A percentile compares a stretch with the other conserved stretches of the same genome.
Conservation (phyloP, 2,888 invertebrate species). For the Tenthredo notha region DNA sequence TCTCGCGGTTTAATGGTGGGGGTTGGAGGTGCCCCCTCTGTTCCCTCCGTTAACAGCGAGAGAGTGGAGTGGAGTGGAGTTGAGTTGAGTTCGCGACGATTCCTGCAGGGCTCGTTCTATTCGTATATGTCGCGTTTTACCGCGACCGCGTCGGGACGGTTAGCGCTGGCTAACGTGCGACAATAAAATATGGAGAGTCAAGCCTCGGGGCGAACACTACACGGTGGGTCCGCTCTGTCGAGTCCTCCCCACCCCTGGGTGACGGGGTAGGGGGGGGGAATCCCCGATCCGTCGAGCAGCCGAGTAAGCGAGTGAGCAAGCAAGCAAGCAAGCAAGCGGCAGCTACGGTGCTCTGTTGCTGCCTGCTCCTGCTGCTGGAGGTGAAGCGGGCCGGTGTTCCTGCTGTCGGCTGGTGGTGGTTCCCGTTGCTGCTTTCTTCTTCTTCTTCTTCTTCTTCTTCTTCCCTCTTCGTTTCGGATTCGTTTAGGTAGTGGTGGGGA, state of each 20-base stretch:
- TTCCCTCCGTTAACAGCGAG: slow-evolving; percentile 7
- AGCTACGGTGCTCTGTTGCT: slow-evolving; percentile 26
- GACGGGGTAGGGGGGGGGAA: background rate
- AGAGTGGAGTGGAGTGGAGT: slow-evolving; percentile 15
- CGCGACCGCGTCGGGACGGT: slow-evolving; percentile 55
- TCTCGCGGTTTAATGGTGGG: slow-evolving; percentile 55
- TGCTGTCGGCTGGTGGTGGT: slow-evolving; percentile 71
- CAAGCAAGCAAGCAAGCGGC: background rate
- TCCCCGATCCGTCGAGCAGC: slow-evolving; percentile 13
- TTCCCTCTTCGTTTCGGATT: slow-evolving; percentile 57
- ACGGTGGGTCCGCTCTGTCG: slow-evolving; percentile 61
- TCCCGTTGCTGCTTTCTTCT: slow-evolving; percentile 65
- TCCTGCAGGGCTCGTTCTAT: slow-evolving; percentile 18
- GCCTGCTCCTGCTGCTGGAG: slow-evolving; percentile 48
- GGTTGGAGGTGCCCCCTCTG: slow-evolving; percentile 57
- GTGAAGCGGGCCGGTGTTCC: slow-evolving; percentile 63
- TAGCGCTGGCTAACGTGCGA: slow-evolving; percentile 75
- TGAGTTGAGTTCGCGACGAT: slow-evolving; percentile 19
- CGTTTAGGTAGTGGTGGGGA: slow-evolving; percentile 51
- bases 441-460: slow-evolving; percentile 62
- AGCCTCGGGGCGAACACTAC: slow-evolving; percentile 67
- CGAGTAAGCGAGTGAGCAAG: background rate
- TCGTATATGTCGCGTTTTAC: slow-evolving; percentile 28
- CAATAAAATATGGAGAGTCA: slow-evolving; percentile 75
- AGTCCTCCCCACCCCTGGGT: slow-evolving; percentile 63